Base-by-base conservation (phyloP, 2,113 vertebrate genomes). In the Glaucomys volans region DNA sequence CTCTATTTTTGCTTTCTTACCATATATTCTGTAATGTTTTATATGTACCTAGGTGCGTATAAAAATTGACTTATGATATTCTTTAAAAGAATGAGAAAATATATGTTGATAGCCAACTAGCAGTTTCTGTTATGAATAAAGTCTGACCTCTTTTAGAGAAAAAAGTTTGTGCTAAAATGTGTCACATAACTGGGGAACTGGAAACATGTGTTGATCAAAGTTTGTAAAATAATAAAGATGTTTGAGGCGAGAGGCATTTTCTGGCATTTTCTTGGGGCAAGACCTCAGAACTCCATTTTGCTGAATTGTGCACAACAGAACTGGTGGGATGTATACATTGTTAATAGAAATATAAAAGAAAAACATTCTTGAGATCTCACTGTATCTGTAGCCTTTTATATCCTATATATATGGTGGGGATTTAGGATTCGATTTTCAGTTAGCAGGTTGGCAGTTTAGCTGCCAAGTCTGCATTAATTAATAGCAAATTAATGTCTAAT, bases 401-500 rank as follows among this genome's bases (percentile, higher is more conserved):
- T 35, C 47, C 57, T 1, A 10, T 52, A 26, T 59, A 37, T 32
- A 32, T 1, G 30, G 17, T 90, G 13, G 32, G 5, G 8, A 44
- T 67, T 86, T 81, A 94, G 35, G 47, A 75, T 64, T 85, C 44
- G 37, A 42, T 81, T 79, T 97, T 76, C 42, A 96, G 47, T 87
- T 93, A 83, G 72, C 35, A 84, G 30, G 26, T 76, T 93, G 83
- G 66, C 30, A 96, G 24, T 72, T 82, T 72, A 85, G 28, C 64
- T 95, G 26, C 87, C 84, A 87, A 26, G 28, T 82, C 32, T 67
- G 35, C 72, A 52, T 96, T 97, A 96, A 91, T 93, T 96, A 95
- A 90, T 93, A 97, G 71, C 35, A 93, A 94, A 96, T 83, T 81
- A 94, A 96, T 69, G 35, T 86, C 86, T 90, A 84, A 67, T 81